These are phyloP conservation scores for Hippasteria phrygiana DNA, from an alignment of 53 echinoderm and acorn worm species.

Conservation along the genomic window DNA sequence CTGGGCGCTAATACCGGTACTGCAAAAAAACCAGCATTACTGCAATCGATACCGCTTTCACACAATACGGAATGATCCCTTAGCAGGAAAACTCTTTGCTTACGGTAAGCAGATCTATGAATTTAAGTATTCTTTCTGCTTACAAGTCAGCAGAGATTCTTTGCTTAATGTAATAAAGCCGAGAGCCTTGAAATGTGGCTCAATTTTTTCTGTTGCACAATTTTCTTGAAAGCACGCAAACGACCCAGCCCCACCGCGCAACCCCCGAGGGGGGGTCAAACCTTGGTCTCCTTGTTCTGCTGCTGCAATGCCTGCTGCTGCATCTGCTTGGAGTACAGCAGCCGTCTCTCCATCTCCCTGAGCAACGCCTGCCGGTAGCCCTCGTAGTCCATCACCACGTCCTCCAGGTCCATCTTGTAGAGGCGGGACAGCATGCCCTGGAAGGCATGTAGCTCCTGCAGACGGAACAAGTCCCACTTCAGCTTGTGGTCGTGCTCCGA, in stretches of 20 bases:
- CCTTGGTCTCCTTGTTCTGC: constrained; percentile 60
- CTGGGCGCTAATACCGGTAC: too few species aligned
- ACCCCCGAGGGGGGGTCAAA: background rate
- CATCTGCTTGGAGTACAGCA: constrained; percentile 52
- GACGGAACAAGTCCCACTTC: constrained; percentile 96
- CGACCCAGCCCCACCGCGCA: background rate
- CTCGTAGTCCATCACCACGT: constrained; percentile 97
- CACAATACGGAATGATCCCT: too few species aligned
- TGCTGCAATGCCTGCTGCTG: constrained; percentile 70
- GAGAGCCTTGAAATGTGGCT: too few species aligned
- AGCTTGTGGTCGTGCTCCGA: constrained; percentile 95
- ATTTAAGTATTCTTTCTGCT: too few species aligned
- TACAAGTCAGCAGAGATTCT: too few species aligned
- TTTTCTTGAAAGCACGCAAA: background rate
- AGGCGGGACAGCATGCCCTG: constrained; percentile 93
- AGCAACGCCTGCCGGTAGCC: constrained; percentile 80
- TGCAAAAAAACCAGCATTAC: too few species aligned
- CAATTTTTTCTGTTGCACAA: too few species aligned
- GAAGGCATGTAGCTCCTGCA: constrained; percentile 88
- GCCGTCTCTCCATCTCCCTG: constrained; percentile 85
- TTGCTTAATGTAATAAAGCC: too few species aligned
- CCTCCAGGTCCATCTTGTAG: constrained; percentile 87
- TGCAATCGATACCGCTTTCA: too few species aligned
- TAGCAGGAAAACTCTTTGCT: too few species aligned
- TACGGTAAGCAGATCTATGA: too few species aligned